Evolutionary conservation across 2,888 invertebrate species (phyloP).

Genomic region (Aleiodes leptofemur): DNA sequence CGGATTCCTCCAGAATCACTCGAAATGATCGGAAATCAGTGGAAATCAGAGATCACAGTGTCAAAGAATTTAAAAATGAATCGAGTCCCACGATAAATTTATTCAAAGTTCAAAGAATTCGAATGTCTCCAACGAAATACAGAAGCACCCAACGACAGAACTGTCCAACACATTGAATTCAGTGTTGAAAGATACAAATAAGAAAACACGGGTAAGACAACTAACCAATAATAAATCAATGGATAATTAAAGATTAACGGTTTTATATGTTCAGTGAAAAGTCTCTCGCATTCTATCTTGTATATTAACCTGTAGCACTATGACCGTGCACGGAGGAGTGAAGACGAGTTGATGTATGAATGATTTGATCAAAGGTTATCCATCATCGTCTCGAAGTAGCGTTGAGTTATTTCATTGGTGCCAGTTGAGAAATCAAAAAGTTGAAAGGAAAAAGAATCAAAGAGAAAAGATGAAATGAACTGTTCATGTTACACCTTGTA

Average conservation of each 20-base stretch:
- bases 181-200: constrained; percentile 54
- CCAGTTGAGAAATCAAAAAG: background rate
- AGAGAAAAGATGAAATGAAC: background rate
- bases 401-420: constrained; percentile 66
- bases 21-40: background rate
- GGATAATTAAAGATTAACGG: constrained; percentile 73
- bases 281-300: constrained; percentile 26
- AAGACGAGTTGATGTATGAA: constrained; percentile 67
- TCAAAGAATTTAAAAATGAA: background rate
- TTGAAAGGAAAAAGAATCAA: background rate
- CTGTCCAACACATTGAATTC: constrained; percentile 15
- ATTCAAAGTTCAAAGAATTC: constrained; percentile 4
- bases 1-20: constrained; percentile 21
- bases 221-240: constrained; percentile 70
- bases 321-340: constrained; percentile 20
- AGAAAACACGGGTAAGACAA: constrained; percentile 58
- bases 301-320: background rate
- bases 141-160: constrained; percentile 7
- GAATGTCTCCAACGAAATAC: constrained; percentile 45
- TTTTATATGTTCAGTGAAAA: constrained; percentile 43
- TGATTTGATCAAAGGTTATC: constrained; percentile 72
- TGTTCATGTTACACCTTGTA: too few species aligned
- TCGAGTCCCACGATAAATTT: background rate
- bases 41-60: constrained; percentile 40
- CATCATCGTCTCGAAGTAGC: constrained; percentile 70